phyloP scores from a whole-genome alignment of 2,797 vertebrate species.

The Kryptolebias ocellatus region DNA sequence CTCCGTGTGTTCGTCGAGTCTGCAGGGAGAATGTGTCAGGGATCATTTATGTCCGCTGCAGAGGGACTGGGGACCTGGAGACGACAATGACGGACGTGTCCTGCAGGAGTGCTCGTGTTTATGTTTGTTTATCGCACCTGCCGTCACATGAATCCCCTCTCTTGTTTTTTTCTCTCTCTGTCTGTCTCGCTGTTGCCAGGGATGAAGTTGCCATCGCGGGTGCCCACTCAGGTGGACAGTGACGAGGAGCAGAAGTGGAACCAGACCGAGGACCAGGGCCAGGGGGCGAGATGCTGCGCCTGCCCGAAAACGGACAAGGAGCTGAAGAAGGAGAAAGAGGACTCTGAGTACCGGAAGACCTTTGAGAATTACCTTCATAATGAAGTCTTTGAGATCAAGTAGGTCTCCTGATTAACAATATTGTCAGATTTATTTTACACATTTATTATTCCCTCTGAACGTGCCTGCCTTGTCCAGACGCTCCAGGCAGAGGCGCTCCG shows the following conservation, averaged over 20 bases:
- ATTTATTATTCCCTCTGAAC: background rate
- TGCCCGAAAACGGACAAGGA: slow-evolving; percentile 97
- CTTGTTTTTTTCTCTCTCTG: background rate
- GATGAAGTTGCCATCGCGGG: slow-evolving; percentile 90
- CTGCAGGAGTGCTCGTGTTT: slow-evolving; percentile 9
- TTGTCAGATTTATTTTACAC: too few relatives aligned
- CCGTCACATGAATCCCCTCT: background rate
- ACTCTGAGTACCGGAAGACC: slow-evolving; percentile 92
- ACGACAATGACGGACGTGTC: slow-evolving; percentile 50
- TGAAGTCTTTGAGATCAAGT: slow-evolving; percentile 90
- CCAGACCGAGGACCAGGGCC: slow-evolving; percentile 87
- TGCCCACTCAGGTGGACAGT: slow-evolving; percentile 83
- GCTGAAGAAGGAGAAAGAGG: slow-evolving; percentile 93
- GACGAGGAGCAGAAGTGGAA: slow-evolving; percentile 86
- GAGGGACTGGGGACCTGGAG: slow-evolving; percentile 33
- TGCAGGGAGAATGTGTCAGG: slow-evolving; percentile 59
- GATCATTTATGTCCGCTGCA: slow-evolving; percentile 53
- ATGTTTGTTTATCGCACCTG: slow-evolving; percentile 19
- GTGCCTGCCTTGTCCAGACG: slow-evolving; percentile 73
- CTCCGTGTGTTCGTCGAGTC: slow-evolving; percentile 28
- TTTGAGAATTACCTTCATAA: slow-evolving; percentile 97
- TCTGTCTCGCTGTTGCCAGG: slow-evolving; percentile 72
- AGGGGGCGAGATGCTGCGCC: slow-evolving; percentile 85
- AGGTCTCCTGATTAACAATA: slow-evolving; percentile 27
- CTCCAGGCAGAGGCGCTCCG: slow-evolving; percentile 84